phyloP scores from a whole-genome alignment of 1,140 invertebrate genomes.

The Drosophila punjabiensis region DNA sequence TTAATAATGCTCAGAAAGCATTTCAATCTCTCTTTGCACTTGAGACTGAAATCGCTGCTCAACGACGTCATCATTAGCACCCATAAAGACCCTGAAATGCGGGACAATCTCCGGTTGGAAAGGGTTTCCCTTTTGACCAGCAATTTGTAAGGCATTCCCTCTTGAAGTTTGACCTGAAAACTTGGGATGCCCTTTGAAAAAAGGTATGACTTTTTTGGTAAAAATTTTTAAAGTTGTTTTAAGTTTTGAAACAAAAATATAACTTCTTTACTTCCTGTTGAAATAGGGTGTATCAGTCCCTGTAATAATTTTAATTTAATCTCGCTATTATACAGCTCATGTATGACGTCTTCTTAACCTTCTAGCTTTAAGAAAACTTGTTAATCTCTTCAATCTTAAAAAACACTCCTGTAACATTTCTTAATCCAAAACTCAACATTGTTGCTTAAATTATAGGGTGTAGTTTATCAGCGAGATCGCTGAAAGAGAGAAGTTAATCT shows the following conservation, averaged over 20 bases:
- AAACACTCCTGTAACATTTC: not conserved
- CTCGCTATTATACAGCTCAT: no score
- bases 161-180: conserved; percentile 25
- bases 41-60: conserved; percentile 40
- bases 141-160: conserved; percentile 31
- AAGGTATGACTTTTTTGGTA: not conserved
- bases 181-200: conserved; percentile 19
- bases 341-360: no score
- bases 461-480: conserved; percentile 22
- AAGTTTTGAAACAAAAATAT: not conserved
- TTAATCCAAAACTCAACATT: not conserved
- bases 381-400: not conserved
- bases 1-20: conserved; percentile 46
- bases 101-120: conserved; percentile 5
- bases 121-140: conserved; percentile 17
- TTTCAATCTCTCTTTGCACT: conserved; percentile 44
- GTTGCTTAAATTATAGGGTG: conserved; percentile 15
- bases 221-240: not conserved
- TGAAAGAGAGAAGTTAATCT: conserved; percentile 51
- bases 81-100: conserved; percentile 30
- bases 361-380: not conserved
- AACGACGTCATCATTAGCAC: conserved; percentile 78
- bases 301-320: not conserved
- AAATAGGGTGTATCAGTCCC: not conserved
- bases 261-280: not conserved